Evolutionary conservation across 2,888 invertebrate species (phyloP).

Genomic region (Synanthedon tipuliformis): DNA sequence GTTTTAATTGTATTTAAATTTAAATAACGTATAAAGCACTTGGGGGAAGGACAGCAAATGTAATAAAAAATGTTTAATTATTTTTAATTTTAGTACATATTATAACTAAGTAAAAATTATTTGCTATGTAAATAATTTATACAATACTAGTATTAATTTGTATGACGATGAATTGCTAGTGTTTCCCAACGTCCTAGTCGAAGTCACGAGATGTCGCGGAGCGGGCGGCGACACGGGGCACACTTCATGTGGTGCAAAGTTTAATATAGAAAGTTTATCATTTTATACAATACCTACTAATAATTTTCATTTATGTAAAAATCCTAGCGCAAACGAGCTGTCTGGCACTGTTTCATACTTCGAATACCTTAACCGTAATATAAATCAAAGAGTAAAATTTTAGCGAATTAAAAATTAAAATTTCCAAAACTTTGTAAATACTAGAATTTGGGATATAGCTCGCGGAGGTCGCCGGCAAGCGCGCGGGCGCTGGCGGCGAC

Average conservation of each 20-base stretch:
- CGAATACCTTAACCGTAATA: constrained; percentile 63
- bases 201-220: constrained; percentile 32
- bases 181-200: constrained; percentile 57
- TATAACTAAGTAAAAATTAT: constrained; percentile 71
- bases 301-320: constrained; percentile 67
- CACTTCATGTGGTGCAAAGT: constrained; percentile 62
- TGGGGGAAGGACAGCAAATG: constrained; percentile 72
- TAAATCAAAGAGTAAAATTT: constrained; percentile 69
- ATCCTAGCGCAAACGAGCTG: constrained; percentile 67
- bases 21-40: constrained; percentile 72
- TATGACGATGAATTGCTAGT: constrained; percentile 62
- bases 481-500: constrained; percentile 10
- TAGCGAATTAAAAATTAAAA: constrained; percentile 70
- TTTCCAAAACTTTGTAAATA: constrained; percentile 69
- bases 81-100: constrained; percentile 54
- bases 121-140: constrained; percentile 69
- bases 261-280: constrained; percentile 60
- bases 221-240: constrained; percentile 69
- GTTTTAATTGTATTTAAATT: constrained; percentile 65
- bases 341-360: constrained; percentile 65
- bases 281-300: constrained; percentile 59
- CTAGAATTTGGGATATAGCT: constrained; percentile 60
- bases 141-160: constrained; percentile 67
- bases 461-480: constrained; percentile 28
- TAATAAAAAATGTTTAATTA: constrained; percentile 69